Base-by-base conservation (phyloP, 2,888 invertebrate species). In the Epistrophella euchroma region DNA sequence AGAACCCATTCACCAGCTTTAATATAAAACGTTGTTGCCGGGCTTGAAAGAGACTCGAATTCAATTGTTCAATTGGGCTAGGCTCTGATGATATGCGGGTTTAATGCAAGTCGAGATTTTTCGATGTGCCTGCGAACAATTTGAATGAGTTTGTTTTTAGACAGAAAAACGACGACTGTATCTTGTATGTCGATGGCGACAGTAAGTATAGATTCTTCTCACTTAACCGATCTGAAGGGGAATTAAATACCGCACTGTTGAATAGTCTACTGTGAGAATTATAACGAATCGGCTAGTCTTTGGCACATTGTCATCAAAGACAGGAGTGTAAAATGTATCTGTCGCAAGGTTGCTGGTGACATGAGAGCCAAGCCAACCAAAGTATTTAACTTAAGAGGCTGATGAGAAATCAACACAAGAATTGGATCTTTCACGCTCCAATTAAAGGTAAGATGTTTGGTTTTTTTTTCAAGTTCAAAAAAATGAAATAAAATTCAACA, bases 1-100 rank as follows among this genome's bases (percentile, higher is more conserved):
- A 66, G 84, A 79, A 80, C 75, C 75, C 74, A 84, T 84, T 84
- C 84, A 84, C 75, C 75, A 84, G 66, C 43, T 56, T 13, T 37
- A 47, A 37, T 32, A 32, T 28, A 28, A 28, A 28, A 28, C 25
- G 40, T 9, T 11, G 35, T 37, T 70, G 66, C 9, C 32, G 60
- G 76, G 10, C 25, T 56, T 77, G 43, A 35, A 19, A 17, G 78
- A 74, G 70, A 35, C 71, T 68, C 76, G 9, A 72, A 68, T 80
- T 72, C 75, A 75, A 80, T 85, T 80, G 84, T 80, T 64, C 56
- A 70, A 55, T 62, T 70, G 45, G 55, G 68, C 70, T 64, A 28
- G 55, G 60, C 45, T 43, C 40, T 66, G n/a, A n/a, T n/a, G n/a
- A n/a, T n/a, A n/a, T n/a, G n/a, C n/a, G 22, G 5, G 43, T 17